Percentiles rank a stretch among this genome's conserved stretches.
phyloP scores from a whole-genome alignment of 2,113 vertebrate genomes.

The Carassius auratus region DNA sequence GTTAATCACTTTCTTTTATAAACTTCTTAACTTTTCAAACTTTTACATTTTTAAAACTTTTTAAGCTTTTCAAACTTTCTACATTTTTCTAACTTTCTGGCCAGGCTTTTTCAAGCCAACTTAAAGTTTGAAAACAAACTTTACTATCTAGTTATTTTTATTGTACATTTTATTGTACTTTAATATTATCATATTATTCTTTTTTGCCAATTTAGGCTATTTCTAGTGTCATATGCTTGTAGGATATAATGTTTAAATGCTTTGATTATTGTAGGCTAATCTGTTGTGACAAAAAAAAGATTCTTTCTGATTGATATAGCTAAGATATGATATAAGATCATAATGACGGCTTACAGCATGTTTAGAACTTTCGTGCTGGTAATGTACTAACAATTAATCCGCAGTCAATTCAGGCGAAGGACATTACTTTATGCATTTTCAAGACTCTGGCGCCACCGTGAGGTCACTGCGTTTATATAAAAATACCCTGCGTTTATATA shows the following conservation, averaged over 20 bases:
- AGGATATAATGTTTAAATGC: neutral
- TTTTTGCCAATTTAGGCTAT: neutral
- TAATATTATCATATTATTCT: no score
- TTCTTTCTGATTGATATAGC: neutral
- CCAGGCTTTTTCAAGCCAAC: no score
- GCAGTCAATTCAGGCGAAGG: neutral
- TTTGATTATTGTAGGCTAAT: neutral
- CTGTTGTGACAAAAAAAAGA: neutral
- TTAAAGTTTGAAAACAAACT: no score
- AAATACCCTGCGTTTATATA: neutral
- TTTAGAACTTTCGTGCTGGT: neutral
- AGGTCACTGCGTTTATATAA: neutral
- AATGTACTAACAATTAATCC: neutral
- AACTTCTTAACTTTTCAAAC: no score
- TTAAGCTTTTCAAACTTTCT: no score
- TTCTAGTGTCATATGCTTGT: neutral
- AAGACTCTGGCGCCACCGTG: slow-evolving; percentile 17
- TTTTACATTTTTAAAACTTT: no score
- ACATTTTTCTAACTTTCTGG: no score
- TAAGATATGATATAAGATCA: neutral
- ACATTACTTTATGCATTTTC: neutral
- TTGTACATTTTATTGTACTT: neutral
- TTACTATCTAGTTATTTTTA: no score
- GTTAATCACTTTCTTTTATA: no score
- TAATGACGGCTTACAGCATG: neutral